phyloP scores from a whole-genome alignment of 2,113 vertebrate species.

The Symphodus melops region DNA sequence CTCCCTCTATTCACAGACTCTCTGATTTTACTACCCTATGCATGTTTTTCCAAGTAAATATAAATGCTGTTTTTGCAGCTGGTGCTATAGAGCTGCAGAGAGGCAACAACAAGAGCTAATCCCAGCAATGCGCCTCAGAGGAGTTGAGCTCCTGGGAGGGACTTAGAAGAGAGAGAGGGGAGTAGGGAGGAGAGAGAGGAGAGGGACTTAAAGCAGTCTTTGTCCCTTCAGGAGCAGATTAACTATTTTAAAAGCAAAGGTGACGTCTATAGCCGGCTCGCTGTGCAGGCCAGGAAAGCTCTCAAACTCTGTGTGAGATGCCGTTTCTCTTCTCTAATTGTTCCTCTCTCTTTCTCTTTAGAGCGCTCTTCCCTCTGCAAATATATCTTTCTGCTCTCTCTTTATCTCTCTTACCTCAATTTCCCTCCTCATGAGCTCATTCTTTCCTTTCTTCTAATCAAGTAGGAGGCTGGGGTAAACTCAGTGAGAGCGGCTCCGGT shows the following conservation, averaged over 20 bases:
- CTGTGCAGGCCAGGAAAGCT: conserved; percentile 27
- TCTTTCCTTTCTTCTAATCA: conserved; percentile 61
- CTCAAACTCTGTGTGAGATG: conserved; percentile 41
- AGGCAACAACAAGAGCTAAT: conserved; percentile 77
- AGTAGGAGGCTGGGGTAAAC: conserved; percentile 52
- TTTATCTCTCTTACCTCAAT: conserved; percentile 29
- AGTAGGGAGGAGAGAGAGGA: conserved; percentile 12
- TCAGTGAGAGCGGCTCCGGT: conserved; percentile 55
- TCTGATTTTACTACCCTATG: conserved; percentile 5
- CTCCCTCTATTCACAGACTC: conserved; percentile 15
- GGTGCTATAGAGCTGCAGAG: conserved; percentile 46
- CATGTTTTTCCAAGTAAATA: conserved; percentile 5
- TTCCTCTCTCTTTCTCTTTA: conserved; percentile 22
- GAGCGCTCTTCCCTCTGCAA: conserved; percentile 23
- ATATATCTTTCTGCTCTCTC: conserved; percentile 38
- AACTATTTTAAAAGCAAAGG: conserved; percentile 82
- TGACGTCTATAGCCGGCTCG: conserved; percentile 70
- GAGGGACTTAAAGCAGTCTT: conserved; percentile 77
- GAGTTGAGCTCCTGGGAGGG: conserved; percentile 68
- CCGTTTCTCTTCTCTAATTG: conserved; percentile 28
- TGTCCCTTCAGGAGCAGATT: conserved; percentile 81
- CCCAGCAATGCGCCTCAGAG: conserved; percentile 69
- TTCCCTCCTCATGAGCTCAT: conserved; percentile 15
- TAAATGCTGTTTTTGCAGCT: conserved; percentile 53
- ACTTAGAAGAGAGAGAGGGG: conserved; percentile 51